Base-by-base conservation (phyloP, 2,888 invertebrate species). In the Operophtera brumata region DNA sequence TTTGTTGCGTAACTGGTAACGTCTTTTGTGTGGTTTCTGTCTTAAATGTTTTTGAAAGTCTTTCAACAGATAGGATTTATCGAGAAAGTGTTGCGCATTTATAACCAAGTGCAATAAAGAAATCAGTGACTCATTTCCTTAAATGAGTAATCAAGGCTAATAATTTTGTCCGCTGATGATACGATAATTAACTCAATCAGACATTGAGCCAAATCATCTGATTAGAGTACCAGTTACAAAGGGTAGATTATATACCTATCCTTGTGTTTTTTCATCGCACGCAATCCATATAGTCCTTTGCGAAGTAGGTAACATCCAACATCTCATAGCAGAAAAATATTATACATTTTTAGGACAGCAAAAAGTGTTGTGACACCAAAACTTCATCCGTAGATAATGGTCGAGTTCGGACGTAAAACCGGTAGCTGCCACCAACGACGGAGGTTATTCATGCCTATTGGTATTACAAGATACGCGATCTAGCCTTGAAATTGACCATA, bases 381-480 rank as follows among this genome's bases (percentile, higher is more conserved):
- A 71, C 70, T 71, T 71, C 65, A 67, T 65, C 65, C 73, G 68
- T 73, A 75, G 77, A 77, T 82, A 80, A 78, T 77, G 71, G 71
- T 66, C 57, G 68, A 66, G 67, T 70, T 75, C 72, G 71, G 64
- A 67, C 71, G 82, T 84, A 85, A 83, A 85, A 86, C 87, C 84
- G 84, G 88, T 88, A 86, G 86, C 77, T 25, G 65, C 74, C 79
- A 72, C 74, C 75, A 73, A 75, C 72, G 72, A 67, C 48, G 67
- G 75, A 66, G 62, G 68, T 62, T 70, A 67, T 69, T 66, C 73
- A 65, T 61, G 54, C 56, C 60, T 71, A 71, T 70, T 70, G 67
- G 66, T 55, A 57, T 65, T 69, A 68, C 66, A 64, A 62, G 74
- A 71, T 75, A 75, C 67, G 61, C 64, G 65, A 73, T 75, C 75